A percentile compares a stretch with the other conserved stretches of the same genome.
Conservation (phyloP, 1,140 invertebrate genomes). For the Sitodiplosis mosellana region DNA sequence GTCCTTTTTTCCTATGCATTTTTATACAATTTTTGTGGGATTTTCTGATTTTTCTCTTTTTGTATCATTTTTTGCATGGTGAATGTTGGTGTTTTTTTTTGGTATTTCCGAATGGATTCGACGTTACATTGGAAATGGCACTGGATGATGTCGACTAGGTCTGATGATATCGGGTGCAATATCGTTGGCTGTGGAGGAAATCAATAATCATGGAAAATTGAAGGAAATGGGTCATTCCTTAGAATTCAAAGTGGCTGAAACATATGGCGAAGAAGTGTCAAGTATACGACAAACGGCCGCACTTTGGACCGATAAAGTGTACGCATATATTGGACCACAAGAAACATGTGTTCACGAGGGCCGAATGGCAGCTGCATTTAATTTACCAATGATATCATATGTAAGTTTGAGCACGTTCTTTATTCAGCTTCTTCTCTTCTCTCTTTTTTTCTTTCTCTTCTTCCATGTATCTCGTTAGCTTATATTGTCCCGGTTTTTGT, state of each 20-base stretch:
- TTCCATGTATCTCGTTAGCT: no score
- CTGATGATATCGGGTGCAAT: conserved; percentile 55
- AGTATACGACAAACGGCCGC: conserved; percentile 72
- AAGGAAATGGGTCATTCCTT: conserved; percentile 45
- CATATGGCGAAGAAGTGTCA: conserved; percentile 70
- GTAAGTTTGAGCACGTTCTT: conserved; percentile 31
- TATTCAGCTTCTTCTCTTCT: background rate
- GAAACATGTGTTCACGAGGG: conserved; percentile 81
- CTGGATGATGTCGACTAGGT: conserved; percentile 4
- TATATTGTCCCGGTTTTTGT: no score
- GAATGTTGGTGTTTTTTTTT: no score
- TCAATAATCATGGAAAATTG: conserved; percentile 37
- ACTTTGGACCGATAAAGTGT: conserved; percentile 70
- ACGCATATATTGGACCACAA: conserved; percentile 84
- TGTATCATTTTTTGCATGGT: no score
- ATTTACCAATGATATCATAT: conserved; percentile 72
- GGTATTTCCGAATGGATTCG: no score
- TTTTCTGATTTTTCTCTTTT: no score
- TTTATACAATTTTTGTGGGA: no score
- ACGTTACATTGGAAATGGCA: no score
- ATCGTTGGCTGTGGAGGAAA: conserved; percentile 56
- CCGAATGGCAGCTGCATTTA: conserved; percentile 85
- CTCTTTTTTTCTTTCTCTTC: background rate
- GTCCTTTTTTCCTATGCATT: no score
- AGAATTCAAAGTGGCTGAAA: conserved; percentile 74